These are phyloP conservation scores for Falco naumanni DNA, from an alignment of 2,797 vertebrate genomes.

Conservation along the genomic window DNA sequence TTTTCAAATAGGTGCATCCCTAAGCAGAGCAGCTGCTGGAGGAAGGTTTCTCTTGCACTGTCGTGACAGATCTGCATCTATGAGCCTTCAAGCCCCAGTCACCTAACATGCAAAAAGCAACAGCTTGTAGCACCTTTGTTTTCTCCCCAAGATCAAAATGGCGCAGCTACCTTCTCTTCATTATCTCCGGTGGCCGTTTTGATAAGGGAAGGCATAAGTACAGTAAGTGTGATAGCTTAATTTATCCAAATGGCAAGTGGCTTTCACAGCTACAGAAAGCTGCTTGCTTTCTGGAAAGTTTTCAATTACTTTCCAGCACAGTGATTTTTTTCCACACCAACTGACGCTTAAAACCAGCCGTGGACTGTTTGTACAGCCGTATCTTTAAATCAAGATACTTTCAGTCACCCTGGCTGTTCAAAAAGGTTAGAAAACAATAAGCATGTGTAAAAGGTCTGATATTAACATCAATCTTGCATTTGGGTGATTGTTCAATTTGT, in stretches of 20 bases:
- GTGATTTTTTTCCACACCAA: background rate
- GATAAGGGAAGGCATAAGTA: background rate
- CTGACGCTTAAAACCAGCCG: background rate
- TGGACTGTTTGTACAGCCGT: background rate
- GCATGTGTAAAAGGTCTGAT: background rate
- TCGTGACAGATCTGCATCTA: background rate
- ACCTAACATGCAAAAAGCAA: background rate
- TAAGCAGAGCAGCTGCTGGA: background rate
- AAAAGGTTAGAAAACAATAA: constrained; percentile 34
- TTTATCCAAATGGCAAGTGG: background rate
- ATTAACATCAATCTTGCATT: background rate
- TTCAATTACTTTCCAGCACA: background rate
- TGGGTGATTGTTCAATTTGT: background rate
- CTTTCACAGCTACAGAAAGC: background rate
- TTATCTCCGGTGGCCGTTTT: background rate
- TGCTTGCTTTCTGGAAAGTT: background rate
- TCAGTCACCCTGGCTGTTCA: background rate
- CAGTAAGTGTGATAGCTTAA: background rate
- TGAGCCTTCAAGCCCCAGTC: background rate
- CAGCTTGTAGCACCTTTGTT: background rate
- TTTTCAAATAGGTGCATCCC: background rate
- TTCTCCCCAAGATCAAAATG: background rate
- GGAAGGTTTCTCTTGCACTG: background rate
- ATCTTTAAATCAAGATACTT: constrained; percentile 36
- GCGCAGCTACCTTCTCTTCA: background rate